Conservation (phyloP, 1,140 invertebrate species). For the Diachasmimorpha longicaudata region DNA sequence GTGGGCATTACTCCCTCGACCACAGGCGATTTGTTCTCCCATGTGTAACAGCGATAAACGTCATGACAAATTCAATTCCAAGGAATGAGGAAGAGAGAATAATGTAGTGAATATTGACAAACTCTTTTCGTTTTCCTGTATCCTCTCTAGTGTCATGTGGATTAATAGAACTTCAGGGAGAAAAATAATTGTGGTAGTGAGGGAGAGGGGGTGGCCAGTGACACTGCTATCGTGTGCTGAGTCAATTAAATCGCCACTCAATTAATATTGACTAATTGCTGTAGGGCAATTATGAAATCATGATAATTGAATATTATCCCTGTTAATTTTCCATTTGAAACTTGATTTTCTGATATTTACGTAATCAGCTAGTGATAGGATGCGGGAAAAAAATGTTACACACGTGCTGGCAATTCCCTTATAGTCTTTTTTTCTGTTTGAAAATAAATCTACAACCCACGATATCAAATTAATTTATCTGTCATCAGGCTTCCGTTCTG, state of each 20-base stretch:
- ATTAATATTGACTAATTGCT: not conserved
- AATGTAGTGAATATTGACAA: not conserved
- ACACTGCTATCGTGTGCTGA: not conserved
- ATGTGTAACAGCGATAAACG: not conserved
- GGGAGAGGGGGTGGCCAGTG: not conserved
- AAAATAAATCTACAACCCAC: constrained; percentile 22
- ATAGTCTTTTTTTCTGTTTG: not conserved
- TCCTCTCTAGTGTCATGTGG: not conserved
- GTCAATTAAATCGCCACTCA: not conserved
- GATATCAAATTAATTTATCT: constrained; percentile 22
- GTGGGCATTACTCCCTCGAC: not conserved
- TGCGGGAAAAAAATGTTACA: not conserved
- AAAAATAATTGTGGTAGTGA: not conserved
- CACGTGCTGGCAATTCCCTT: not conserved
- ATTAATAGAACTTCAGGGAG: not conserved
- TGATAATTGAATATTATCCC: not conserved
- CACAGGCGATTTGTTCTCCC: not conserved
- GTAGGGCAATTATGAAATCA: not conserved
- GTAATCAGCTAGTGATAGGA: not conserved
- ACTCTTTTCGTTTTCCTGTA: not conserved
- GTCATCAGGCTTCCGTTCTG: constrained; percentile 11
- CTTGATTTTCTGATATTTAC: not conserved
- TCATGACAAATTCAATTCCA: not conserved
- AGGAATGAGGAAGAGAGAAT: not conserved
- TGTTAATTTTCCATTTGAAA: not conserved